Base-by-base conservation (phyloP, 2,797 vertebrate species). In the Girardinus metallicus region DNA sequence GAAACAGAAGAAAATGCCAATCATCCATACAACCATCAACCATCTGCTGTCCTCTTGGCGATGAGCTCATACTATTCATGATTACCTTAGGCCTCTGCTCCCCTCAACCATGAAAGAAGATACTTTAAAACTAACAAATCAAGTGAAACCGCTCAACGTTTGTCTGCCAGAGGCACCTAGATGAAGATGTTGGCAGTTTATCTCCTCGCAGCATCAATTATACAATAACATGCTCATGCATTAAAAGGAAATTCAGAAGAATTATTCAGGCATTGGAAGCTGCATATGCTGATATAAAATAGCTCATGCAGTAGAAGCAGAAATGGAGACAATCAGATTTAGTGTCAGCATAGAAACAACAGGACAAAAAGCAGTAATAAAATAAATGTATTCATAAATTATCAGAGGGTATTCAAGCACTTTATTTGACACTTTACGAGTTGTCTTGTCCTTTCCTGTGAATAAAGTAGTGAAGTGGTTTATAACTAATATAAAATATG, bases 131-230 rank as follows among this genome's bases (percentile, higher is more conserved):
- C 82, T 72, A 92, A 93, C 88, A 90, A 90, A 92, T 91, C 90
- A 90, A 92, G 83, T 79, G 83, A 85, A 91, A 89, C 74, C 66
- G 77, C 86, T 81, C 82, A 78, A 70, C 62, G 64, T 75, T 84
- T 81, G 82, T 87, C 82, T 70, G 90, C 91, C 90, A 13, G 12
- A 74, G 88, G 92, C 80, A 70, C 78, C 85, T 85, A 78, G 85
- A 90, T 89, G 83, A 88, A 92, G 90, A 92, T 80, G 86, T 86
- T 85, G 87, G 83, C 91, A 91, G 84, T 88, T 91, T 90, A 86
- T 94, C 91, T 87, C 86, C 91, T 89, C 80, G 75, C 83, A 91
- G 87, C 88, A 92, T 91, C 89, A 89, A 92, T 92, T 91, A 89
- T 85, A 85, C 78, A 91, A 90, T 86, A 92, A 81, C 85, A 88